Evolutionary conservation across 2,888 invertebrate species (phyloP).

Genomic region (Xylophagus ater): DNA sequence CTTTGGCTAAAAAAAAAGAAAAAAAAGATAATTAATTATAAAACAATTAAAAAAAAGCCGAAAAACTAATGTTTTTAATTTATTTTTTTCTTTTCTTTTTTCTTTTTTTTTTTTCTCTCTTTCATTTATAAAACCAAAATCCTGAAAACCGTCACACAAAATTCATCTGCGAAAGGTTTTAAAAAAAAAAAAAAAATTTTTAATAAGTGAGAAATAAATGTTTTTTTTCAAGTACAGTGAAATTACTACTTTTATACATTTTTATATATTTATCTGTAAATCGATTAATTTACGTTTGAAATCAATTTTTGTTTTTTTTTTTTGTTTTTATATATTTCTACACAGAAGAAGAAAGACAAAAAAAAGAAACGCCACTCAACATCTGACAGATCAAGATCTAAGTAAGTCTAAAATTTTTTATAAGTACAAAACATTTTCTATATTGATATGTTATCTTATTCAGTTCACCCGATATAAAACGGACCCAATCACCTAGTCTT

Average conservation of each 20-base stretch:
- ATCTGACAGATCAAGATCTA: conserved; percentile 45
- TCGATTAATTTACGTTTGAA: conserved; percentile 1
- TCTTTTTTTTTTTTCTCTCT: too few species aligned
- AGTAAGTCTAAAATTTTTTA: too few species aligned
- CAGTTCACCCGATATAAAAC: conserved; percentile 5
- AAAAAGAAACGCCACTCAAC: conserved; percentile 44
- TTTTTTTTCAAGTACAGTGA: too few species aligned
- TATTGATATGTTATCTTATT: neutral
- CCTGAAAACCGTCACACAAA: too few species aligned
- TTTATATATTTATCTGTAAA: too few species aligned
- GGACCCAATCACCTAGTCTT: conserved; percentile 2
- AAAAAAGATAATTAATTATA: conserved; percentile 7
- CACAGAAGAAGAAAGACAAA: conserved; percentile 48
- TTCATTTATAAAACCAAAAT: too few species aligned
- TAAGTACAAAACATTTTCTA: neutral
- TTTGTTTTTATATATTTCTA: conserved; percentile 17
- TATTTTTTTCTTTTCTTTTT: too few species aligned
- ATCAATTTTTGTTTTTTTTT: conserved; percentile 25
- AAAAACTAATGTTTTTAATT: neutral
- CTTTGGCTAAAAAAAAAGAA: conserved; percentile 9
- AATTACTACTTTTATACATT: too few species aligned
- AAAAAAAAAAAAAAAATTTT: too few species aligned
- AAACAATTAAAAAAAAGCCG: neutral
- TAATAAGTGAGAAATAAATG: too few species aligned
- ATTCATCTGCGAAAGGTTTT: too few species aligned